A percentile compares a stretch with the other conserved stretches of the same genome.
These are phyloP conservation scores for Prochilodus magdalenae DNA, from an alignment of 2,113 vertebrate genomes.

Conservation along the genomic window DNA sequence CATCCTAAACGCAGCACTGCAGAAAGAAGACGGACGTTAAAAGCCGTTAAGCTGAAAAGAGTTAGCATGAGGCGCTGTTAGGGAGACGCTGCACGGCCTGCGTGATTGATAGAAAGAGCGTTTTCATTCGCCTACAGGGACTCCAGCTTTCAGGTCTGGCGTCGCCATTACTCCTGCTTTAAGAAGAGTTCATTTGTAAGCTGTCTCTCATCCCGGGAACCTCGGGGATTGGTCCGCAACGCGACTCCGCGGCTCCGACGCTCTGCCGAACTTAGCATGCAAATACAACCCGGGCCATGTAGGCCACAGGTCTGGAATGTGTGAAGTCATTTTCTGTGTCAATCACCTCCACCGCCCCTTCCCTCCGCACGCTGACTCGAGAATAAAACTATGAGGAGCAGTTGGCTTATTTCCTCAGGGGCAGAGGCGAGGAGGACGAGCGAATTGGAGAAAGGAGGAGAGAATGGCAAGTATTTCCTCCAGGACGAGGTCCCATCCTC, in stretches of 20 bases:
- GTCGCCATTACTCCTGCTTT: conserved; percentile 6
- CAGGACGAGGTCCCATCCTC: neutral
- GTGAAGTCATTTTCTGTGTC: neutral
- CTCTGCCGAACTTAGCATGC: conserved; percentile 24
- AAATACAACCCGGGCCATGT: neutral
- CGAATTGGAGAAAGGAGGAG: neutral
- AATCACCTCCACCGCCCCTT: neutral
- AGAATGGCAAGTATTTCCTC: conserved; percentile 18
- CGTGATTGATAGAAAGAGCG: neutral
- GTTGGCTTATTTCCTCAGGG: conserved; percentile 2
- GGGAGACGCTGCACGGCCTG: neutral
- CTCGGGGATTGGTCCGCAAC: neutral
- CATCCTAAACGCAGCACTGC: too few relatives aligned
- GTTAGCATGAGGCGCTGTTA: neutral
- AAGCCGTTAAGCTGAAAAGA: neutral
- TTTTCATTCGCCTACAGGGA: conserved; percentile 1
- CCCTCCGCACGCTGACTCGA: neutral
- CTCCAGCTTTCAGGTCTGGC: conserved; percentile 3
- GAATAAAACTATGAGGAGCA: conserved; percentile 13
- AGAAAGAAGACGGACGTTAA: too few relatives aligned
- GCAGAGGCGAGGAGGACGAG: neutral
- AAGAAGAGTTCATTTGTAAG: conserved; percentile 28
- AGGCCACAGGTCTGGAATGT: neutral
- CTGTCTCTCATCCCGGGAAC: conserved; percentile 10
- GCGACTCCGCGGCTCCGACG: neutral